Conservation (phyloP, 2,888 invertebrate genomes). For the Choreutis nemorana region DNA sequence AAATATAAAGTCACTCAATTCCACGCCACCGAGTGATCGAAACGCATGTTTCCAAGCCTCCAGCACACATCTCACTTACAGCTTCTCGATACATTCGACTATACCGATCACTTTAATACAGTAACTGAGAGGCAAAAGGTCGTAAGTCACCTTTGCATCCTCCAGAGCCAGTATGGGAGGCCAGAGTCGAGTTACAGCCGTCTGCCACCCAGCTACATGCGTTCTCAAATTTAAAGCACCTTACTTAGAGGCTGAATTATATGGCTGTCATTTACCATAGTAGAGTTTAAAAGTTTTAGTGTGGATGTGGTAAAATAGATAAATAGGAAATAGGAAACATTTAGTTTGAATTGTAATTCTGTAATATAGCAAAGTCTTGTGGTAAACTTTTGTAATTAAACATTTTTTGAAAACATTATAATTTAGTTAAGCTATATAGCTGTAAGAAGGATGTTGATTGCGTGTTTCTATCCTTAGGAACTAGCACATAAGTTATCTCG, state of each 20-base stretch:
- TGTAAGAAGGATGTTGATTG: constrained; percentile 8
- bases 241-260: constrained; percentile 57
- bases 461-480: constrained; percentile 66
- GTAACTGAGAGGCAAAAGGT: constrained; percentile 62
- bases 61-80: constrained; percentile 63
- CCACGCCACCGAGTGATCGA: constrained; percentile 68
- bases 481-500: constrained; percentile 86
- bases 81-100: constrained; percentile 61
- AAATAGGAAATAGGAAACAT: constrained; percentile 3
- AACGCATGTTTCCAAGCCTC: constrained; percentile 63
- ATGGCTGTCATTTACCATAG: constrained; percentile 52
- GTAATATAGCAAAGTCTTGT: constrained; percentile 9
- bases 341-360: constrained; percentile 8
- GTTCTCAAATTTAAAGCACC: constrained; percentile 48
- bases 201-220: constrained; percentile 58
- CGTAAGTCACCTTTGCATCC: constrained; percentile 24
- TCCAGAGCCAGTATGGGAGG: constrained; percentile 16
- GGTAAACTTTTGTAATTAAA: too few relatives aligned
- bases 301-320: constrained; percentile 49
- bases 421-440: too few relatives aligned
- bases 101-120: constrained; percentile 41
- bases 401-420: too few relatives aligned
- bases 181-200: constrained; percentile 35
- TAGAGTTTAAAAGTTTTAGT: constrained; percentile 50
- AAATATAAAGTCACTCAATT: constrained; percentile 34